These are phyloP conservation scores for Morbakka virulenta DNA, from an alignment of 30 jellyfish, hydroid and myxozoan species.

Conservation along the genomic window DNA sequence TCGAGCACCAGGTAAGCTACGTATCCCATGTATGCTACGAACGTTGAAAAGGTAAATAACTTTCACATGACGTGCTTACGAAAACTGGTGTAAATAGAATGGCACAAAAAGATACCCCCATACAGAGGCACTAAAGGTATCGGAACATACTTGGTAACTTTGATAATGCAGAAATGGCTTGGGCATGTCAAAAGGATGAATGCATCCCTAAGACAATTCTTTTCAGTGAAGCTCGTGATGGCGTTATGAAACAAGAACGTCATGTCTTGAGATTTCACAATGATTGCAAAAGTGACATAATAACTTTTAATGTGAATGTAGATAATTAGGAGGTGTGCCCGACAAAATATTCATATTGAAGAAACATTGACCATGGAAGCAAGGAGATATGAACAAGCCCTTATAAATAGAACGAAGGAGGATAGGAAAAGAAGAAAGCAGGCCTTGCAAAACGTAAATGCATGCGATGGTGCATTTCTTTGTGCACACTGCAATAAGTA, in stretches of 20 bases:
- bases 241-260: slow-evolving; percentile 31
- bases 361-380: slow-evolving; percentile 10
- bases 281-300: slow-evolving; percentile 6
- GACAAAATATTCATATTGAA: background rate
- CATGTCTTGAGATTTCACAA: background rate
- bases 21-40: no score
- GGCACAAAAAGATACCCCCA: no score
- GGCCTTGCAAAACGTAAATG: background rate
- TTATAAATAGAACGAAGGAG: background rate
- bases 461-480: background rate
- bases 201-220: slow-evolving; percentile 19
- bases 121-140: no score
- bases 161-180: slow-evolving; percentile 10
- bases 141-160: no score
- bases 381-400: slow-evolving; percentile 14
- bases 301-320: background rate
- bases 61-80: no score
- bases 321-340: slow-evolving; percentile 4
- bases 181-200: slow-evolving; percentile 19
- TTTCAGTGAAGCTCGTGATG: slow-evolving; percentile 34
- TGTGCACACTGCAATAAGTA: background rate
- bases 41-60: no score
- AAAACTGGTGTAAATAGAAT: no score
- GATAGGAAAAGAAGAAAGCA: slow-evolving; percentile 5
- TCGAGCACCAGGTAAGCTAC: no score